These are phyloP conservation scores for Notodonta dromedarius DNA, from an alignment of 2,888 invertebrate genomes.

Conservation along the genomic window DNA sequence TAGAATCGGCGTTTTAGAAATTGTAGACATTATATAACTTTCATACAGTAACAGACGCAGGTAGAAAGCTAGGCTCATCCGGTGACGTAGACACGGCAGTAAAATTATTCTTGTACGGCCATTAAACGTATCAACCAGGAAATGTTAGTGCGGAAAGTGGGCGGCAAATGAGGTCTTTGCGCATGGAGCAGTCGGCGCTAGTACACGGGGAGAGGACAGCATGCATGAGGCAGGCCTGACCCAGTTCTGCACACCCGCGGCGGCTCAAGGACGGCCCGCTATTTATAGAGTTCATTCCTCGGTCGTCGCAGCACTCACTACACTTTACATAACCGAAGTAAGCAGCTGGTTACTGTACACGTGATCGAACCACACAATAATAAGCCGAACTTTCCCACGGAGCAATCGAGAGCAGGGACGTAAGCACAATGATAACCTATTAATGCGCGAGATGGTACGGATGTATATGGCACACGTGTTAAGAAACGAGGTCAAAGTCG, in stretches of 20 bases:
- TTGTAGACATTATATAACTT: constrained; percentile 12
- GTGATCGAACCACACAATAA: constrained; percentile 53
- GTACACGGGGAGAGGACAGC: constrained; percentile 52
- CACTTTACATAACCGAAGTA: constrained; percentile 77
- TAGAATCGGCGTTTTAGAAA: constrained; percentile 13
- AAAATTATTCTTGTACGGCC: constrained; percentile 31
- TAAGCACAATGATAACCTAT: constrained; percentile 59
- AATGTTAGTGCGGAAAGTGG: constrained; percentile 47
- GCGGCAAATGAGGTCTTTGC: constrained; percentile 47
- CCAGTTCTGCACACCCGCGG: constrained; percentile 75
- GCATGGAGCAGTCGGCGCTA: constrained; percentile 34
- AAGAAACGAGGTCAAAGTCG: constrained; percentile 51
- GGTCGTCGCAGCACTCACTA: constrained; percentile 75
- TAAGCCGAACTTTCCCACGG: constrained; percentile 66
- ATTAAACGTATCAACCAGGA: constrained; percentile 42
- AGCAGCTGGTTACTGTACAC: constrained; percentile 53
- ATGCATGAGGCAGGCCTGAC: constrained; percentile 72
- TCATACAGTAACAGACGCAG: constrained; percentile 9
- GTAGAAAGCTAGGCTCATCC: constrained; percentile 7
- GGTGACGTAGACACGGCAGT: constrained; percentile 11
- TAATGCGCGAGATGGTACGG: constrained; percentile 48
- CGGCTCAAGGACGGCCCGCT: constrained; percentile 82
- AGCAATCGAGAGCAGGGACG: constrained; percentile 50
- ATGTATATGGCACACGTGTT: constrained; percentile 32
- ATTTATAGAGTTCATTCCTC: constrained; percentile 80